Conservation (phyloP, 2,797 vertebrate species). For the Scyliorhinus canicula region DNA sequence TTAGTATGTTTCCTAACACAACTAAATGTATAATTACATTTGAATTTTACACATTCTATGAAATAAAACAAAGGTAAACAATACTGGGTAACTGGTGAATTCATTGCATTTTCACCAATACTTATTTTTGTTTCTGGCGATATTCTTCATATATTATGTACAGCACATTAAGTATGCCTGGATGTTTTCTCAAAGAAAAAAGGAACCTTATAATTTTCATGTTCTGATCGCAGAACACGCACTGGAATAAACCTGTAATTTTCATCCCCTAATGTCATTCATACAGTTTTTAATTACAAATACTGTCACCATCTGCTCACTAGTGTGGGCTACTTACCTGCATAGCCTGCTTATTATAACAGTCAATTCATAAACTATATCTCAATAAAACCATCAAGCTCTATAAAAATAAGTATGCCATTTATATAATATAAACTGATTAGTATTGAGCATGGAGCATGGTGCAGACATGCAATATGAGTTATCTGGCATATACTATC, state of each 20-base stretch:
- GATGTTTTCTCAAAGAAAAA: conserved; percentile 30
- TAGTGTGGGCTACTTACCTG: conserved; percentile 26
- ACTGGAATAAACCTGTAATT: conserved; percentile 37
- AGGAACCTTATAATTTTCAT: conserved; percentile 37
- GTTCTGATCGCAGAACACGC: conserved; percentile 19
- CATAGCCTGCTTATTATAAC: conserved; percentile 34
- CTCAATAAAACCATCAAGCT: conserved; percentile 37
- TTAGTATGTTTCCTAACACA: background rate
- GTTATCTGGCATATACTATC: background rate
- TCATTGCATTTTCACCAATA: background rate
- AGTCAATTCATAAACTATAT: conserved; percentile 37
- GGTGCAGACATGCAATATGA: conserved; percentile 33
- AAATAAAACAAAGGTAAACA: background rate
- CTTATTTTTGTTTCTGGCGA: conserved; percentile 10
- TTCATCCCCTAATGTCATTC: conserved; percentile 35
- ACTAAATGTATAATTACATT: conserved; percentile 20
- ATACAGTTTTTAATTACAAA: conserved; percentile 36
- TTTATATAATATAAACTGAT: conserved; percentile 37
- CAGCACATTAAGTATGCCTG: conserved; percentile 15
- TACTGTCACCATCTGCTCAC: conserved; percentile 36
- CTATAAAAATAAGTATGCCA: conserved; percentile 37
- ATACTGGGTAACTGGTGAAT: background rate
- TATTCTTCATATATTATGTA: conserved; percentile 21
- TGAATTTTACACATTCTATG: background rate
- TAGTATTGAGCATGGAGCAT: conserved; percentile 12